Percentiles rank a stretch among this genome's conserved stretches.
phyloP scores from a whole-genome alignment of 2,113 vertebrate species.

The Aramus guarauna region DNA sequence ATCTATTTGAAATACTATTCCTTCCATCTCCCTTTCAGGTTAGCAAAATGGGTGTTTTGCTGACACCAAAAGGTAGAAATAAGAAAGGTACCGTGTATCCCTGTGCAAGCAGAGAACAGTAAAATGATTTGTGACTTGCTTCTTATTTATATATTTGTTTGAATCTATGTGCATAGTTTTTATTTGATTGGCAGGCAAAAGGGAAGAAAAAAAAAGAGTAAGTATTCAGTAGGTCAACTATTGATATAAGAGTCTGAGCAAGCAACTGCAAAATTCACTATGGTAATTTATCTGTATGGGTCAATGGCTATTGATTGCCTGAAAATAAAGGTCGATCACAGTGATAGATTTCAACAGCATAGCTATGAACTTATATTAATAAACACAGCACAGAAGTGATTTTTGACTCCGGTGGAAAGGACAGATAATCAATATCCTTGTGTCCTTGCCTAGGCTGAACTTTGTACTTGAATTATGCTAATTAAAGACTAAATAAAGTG shows the following conservation, averaged over 20 bases:
- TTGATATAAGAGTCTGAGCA: conserved; percentile 56
- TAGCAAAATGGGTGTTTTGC: conserved; percentile 21
- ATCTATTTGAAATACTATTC: neutral
- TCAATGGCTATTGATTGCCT: conserved; percentile 60
- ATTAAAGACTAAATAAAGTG: conserved; percentile 52
- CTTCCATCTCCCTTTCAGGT: neutral
- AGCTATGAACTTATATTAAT: conserved; percentile 67
- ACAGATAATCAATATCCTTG: conserved; percentile 67
- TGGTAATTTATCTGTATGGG: conserved; percentile 63
- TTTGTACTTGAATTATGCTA: conserved; percentile 65
- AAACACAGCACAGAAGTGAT: conserved; percentile 53
- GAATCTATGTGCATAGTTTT: neutral
- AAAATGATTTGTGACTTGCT: neutral
- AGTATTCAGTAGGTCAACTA: conserved; percentile 28
- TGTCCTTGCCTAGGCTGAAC: conserved; percentile 53
- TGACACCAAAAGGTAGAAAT: conserved; percentile 50
- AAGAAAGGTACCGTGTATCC: neutral
- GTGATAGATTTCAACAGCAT: conserved; percentile 54
- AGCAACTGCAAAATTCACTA: conserved; percentile 56
- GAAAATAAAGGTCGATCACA: conserved; percentile 65
- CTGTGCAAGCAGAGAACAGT: neutral
- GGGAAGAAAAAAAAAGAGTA: neutral
- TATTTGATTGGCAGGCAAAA: neutral
- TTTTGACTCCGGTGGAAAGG: conserved; percentile 43
- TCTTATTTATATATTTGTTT: neutral